Base-by-base conservation (phyloP, 2,113 vertebrate genomes). In the Cavia aperea region DNA sequence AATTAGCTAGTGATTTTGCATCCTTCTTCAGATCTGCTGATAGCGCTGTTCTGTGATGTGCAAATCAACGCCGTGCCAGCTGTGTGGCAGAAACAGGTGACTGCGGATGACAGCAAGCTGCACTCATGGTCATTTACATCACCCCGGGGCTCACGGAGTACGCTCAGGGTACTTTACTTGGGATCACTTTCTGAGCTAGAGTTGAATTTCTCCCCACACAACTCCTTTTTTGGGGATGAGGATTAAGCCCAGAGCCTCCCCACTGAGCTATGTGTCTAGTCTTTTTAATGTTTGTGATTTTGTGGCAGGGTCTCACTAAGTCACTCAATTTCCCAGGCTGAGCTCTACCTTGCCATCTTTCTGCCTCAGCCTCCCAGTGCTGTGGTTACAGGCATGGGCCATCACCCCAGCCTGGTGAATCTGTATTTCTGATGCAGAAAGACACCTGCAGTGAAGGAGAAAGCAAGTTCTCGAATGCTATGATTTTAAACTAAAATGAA, bases 81-180 rank as follows among this genome's bases (percentile, higher is more conserved):
- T 8, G 54, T 18, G 9, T 8, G 81, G 15, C 8, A 11, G 75
- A 86, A 51, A 46, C 2, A 4, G 12, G 83, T 0, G 5, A 13
- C 39, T 5, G 4, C 12, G 12, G 51, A 54, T 54, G 51, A 11
- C 51, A 39, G 39, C 19, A 1, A 15, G 0, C 0, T 2, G 13
- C 18, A 7, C 15, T 29, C 18, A 5, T 29, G 13, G 23, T 26
- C 19, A 63, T 39, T 16, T 16, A 1, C n/a, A 21, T 65, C 83
- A 14, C 65, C 63, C 56, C 2, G 21, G 1, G 9, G 4, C 36
- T 36, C 7, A 24, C 66, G 46, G 39, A 36, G 46, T 1, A 14
- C 43, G 46, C 60, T 18, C 1, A 21, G 33, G 29, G 11, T 23
- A 2, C 81, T 39, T 54, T 6, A 43, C 8, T 39, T 16, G 33